Percentiles rank a stretch among this genome's conserved stretches.
Evolutionary conservation across 2,888 invertebrate species (phyloP).

Genomic region (Cryptocephalus primarius): DNA sequence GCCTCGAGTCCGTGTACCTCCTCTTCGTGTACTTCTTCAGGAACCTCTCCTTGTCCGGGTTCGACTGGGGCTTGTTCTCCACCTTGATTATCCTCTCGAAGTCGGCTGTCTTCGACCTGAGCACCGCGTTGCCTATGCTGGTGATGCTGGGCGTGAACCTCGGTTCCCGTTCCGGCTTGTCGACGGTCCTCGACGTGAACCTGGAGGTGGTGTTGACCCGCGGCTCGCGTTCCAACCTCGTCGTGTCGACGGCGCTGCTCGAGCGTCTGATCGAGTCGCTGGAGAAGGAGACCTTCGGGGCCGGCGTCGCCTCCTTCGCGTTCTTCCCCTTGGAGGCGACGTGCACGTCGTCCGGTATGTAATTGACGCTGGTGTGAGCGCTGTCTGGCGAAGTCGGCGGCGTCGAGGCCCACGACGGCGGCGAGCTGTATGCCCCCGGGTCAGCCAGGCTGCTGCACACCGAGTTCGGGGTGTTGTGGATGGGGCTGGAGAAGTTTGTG

Average conservation of each 20-base stretch:
- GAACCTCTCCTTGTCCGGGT: conserved; percentile 35
- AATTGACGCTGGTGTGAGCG: conserved; percentile 41
- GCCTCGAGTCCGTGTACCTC: conserved; percentile 49
- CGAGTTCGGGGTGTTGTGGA: conserved; percentile 37
- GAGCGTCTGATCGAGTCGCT: conserved; percentile 30
- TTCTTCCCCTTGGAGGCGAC: conserved; percentile 5
- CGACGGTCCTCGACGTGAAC: neutral
- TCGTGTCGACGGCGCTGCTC: neutral
- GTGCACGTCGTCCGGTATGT: conserved; percentile 40
- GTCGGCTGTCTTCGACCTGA: conserved; percentile 56
- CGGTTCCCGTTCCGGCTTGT: conserved; percentile 27
- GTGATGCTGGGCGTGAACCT: conserved; percentile 47
- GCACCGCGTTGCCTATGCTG: conserved; percentile 53
- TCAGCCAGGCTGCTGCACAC: conserved; percentile 33
- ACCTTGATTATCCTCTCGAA: conserved; percentile 50
- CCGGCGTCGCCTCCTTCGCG: conserved; percentile 26
- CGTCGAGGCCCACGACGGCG: conserved; percentile 48
- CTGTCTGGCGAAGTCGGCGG: conserved; percentile 49
- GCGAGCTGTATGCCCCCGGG: conserved; percentile 39
- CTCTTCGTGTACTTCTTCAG: conserved; percentile 48
- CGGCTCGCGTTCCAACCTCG: neutral
- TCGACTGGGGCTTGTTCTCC: conserved; percentile 31
- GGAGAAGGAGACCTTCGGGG: conserved; percentile 52
- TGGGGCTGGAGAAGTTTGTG: conserved; percentile 43
- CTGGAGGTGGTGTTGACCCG: neutral